Base-by-base conservation (phyloP, 2,888 invertebrate genomes). In the Tachina fera region DNA sequence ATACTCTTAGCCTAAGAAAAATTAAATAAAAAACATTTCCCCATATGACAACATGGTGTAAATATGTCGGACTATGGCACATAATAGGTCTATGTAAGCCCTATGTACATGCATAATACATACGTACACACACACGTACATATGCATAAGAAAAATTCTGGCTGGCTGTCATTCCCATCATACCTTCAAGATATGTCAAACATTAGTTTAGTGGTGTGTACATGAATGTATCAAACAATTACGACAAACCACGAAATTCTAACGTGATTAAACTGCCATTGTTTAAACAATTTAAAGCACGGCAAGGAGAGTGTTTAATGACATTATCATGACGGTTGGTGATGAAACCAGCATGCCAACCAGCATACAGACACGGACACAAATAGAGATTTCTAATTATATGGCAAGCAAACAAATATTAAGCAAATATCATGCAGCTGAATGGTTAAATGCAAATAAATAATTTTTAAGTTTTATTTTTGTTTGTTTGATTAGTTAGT, bases 241-340 rank as follows among this genome's bases (percentile, higher is more conserved):
- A 83, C 60, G 83, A 72, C 63, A 83, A 75, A 86, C 86, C 86
- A 71, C 86, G 75, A 83, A 81, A 83, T 71, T 67, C 72, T 79
- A 80, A 78, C 74, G 67, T 76, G 63, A 78, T 83, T 83, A 68
- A 65, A 67, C 51, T 53, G 81, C 9, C 58, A 77, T 72, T 83
- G 83, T 77, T 71, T 77, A 72, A 77, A 83, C 77, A 77, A 60
- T 83, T 67, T 3, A 49, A 45, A 67, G 61, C 53, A 67, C 45
- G 72, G 60, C 22, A 45, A 49, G 49, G 11, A 53, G 67, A 67
- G 53, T 67, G 45, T 74, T 72, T 83, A 78, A 83, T 83, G 72
- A 58, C 47, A 78, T 83, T 83, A 74, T 83, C 78, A 78, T 83
- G 83, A 72, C 45, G 61, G 81, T 60, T 83, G 77, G 71, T 51